Conservation (phyloP, 1,140 invertebrate species). For the Pogonognathellus flavescens region DNA sequence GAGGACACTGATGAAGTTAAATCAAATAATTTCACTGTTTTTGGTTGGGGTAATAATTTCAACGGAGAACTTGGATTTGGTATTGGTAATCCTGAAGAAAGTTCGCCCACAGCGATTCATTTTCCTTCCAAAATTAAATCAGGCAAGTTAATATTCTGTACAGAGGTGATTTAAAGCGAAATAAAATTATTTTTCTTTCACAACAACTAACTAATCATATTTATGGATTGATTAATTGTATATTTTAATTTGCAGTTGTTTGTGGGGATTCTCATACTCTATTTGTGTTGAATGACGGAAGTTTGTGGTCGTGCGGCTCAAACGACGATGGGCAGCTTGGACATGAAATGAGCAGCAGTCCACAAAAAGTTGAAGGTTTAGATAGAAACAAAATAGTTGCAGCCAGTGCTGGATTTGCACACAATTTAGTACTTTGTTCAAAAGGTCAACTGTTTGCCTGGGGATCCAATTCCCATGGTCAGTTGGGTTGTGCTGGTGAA, state of each 20-base stretch:
- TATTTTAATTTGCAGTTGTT: conserved; percentile 73
- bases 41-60: conserved; percentile 83
- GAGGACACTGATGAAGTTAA: too few species aligned
- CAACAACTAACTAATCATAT: neutral
- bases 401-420: conserved; percentile 76
- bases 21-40: conserved; percentile 72
- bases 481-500: conserved; percentile 60
- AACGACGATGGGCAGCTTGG: conserved; percentile 92
- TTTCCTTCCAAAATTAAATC: conserved; percentile 72
- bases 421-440: conserved; percentile 86
- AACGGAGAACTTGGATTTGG: conserved; percentile 87
- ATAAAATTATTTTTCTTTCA: conserved; percentile 30
- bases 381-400: conserved; percentile 51
- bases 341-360: conserved; percentile 66
- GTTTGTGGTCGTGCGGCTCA: conserved; percentile 88
- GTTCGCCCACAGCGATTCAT: conserved; percentile 76
- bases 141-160: conserved; percentile 62
- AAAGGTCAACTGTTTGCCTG: conserved; percentile 92
- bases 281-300: conserved; percentile 81
- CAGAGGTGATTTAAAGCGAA: too few species aligned
- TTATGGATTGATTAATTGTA: neutral
- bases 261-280: conserved; percentile 87
- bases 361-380: conserved; percentile 30
- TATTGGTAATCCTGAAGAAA: conserved; percentile 81
- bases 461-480: conserved; percentile 73